Evolutionary conservation across 53 echinoderm and acorn worm species (phyloP), one percentile per base, ranked within the genome.

Genomic region (Patiria pectinifera): DNA sequence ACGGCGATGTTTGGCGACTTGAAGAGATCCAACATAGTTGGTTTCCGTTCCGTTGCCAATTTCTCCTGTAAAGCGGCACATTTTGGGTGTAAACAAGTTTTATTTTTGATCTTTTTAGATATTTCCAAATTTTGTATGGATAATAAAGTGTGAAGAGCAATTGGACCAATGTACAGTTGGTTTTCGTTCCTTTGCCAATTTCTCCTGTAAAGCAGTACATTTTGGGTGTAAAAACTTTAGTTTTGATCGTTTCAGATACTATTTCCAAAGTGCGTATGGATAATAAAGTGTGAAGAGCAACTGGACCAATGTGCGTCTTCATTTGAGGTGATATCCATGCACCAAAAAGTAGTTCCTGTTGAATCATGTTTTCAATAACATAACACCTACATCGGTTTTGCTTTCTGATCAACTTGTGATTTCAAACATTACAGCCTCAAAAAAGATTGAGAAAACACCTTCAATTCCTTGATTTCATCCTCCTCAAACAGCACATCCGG

Each of bases 401-500:
- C 74, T 23, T 9, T 4, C 24, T 24, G 4, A 74, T 23, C 3
- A 2, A 2, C 74, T 3, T 23, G 24, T 22, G 0, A 74, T 22
- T 22, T 74, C 10, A 24, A 74, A 23, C 8, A 74, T 74, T 74
- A 74, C 21, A 21, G 21, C 69, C 4, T 7, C 21, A 69, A 69
- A 69, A 69, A 0, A 18, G 69, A 69, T 69, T 69, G 0, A 21
- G 24, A n/a, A 24, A n/a, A 74, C 6, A 74, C 92, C 84, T 93
- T 91, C 91, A 87, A 0, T 62, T 93, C 91, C 79, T 87, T 84
- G 22, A 93, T 71, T 84, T 95, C 93, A 15, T 91, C 87, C 69
- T 91, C 87, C 70, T 91, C 91, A 71, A 95, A 95, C 59, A 95
- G 84, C 18, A 91, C 93, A 87, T 93, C 92, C 2, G 95, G 95